Evolutionary conservation across 2,113 vertebrate species (phyloP), one percentile per base, ranked within the genome.

Genomic region (Noturus placidus): DNA sequence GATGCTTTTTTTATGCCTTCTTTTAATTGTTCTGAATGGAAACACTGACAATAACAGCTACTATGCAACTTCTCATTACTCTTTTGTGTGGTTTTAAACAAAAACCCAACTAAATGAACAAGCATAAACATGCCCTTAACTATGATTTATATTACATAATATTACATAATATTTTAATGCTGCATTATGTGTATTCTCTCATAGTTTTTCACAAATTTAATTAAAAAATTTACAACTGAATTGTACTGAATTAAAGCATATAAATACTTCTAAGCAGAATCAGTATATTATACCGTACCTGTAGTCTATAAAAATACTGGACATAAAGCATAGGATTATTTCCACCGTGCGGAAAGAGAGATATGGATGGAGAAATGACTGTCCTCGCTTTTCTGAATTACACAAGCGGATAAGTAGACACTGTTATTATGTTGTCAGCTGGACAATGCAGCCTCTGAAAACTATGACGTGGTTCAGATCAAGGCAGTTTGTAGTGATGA

Each of bases 401-500:
- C 15, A 56, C 78, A 80, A 80, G 69, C 25, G 5, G 76, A 52
- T n/a, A 79, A 30, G 57, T 82, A 63, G 35, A 65, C 57, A 22
- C 61, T 52, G 81, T 65, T 65, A 83, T 83, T 83, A 65, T 83
- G 42, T 52, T 83, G 59, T 83, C 81, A 83, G 42, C 9, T 87
- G 78, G 65, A 74, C 86, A 87, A 70, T 82, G 50, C 35, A 56
- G 33, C 15, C 65, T 87, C 54, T 87, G 86, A 82, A 74, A 80
- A 63, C 86, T 72, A 15, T 72, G 76, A 84, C 86, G 84, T 63
- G 57, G 52, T 33, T 72, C 30, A 57, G 33, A 87, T 77, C 74
- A 89, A 65, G 38, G 52, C 46, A 76, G 50, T 87, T 84, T 91
- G 90, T 86, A 72, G 70, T 52, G 4, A 87, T 92, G 91, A 91